Evolutionary conservation across 2,113 vertebrate genomes (phyloP), one percentile per base, ranked within the genome.

Genomic region (Chrysemys picta): DNA sequence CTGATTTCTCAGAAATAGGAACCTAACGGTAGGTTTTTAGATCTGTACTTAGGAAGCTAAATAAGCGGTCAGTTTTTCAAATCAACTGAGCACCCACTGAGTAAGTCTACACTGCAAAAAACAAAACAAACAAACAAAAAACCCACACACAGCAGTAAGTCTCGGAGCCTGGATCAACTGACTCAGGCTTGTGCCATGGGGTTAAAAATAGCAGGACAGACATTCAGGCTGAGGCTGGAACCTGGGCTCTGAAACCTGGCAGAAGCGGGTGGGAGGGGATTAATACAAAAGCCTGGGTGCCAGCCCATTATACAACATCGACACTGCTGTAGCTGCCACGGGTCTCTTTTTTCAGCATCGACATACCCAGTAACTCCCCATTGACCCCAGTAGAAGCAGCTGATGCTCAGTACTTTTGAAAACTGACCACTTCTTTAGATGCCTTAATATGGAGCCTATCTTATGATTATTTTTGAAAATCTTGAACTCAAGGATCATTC

Each of bases 1-100:
- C 94, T 85, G 72, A 57, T 85, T 27, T 62, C 87, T 91, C 81
- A 50, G 89, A 94, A 75, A 31, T 2, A 57, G 29, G 85, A 85
- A 4, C 11, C 8, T 85, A 86, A 82, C 69, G 6, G 6, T 29
- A 35, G 6, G 8, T 1, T 76, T 90, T 6, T 89, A 96, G 89
- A 53, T 82, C 45, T 88, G 5, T 57, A 50, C 72, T 42, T 45
- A 59, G 31, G 56, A 0, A 0, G 86, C 91, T 82, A 89, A 79
- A 50, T 91, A 42, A 69, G 21, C 49, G 0, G 0, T 57, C 42
- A 80, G 29, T 50, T 50, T 96, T 96, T 93, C 31, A 84, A 80
- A 87, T 21, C 45, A 9, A n/a, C 8, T 50, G 27, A 21, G 2
- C 1, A 1, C 8, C 81, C 72, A 31, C 11, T 87, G 50, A 1